Evolutionary conservation across 2,888 invertebrate genomes (phyloP).

Genomic region (Noctua comes): DNA sequence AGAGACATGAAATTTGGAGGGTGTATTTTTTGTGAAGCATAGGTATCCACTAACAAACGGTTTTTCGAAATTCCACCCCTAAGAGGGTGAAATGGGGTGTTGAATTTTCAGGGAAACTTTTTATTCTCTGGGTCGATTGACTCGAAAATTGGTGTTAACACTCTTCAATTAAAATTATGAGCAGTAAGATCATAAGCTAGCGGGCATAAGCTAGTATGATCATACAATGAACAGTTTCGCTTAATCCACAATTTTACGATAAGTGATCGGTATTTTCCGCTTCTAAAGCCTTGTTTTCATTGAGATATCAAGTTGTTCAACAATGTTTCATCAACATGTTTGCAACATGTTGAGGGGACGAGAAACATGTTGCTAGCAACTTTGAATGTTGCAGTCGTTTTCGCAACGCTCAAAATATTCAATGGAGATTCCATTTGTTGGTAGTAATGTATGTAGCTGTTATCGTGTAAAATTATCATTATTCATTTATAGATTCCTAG

Average conservation of each 20-base stretch:
- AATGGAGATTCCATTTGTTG: neutral
- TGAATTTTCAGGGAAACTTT: too few species aligned
- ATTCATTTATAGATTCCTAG: neutral
- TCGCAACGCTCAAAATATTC: neutral
- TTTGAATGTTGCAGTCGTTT: neutral
- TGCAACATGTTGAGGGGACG: neutral
- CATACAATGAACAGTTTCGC: neutral
- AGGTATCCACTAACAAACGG: too few species aligned
- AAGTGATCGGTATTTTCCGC: neutral
- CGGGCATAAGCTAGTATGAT: neutral
- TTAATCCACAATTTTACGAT: neutral
- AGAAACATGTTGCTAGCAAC: neutral
- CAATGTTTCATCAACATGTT: neutral
- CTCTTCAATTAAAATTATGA: too few species aligned
- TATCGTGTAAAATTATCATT: neutral
- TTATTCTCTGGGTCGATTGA: too few species aligned
- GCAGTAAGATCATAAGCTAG: too few species aligned
- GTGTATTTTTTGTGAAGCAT: too few species aligned
- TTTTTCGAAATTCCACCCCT: too few species aligned
- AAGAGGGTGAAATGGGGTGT: too few species aligned
- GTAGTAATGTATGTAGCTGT: neutral
- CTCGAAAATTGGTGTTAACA: too few species aligned
- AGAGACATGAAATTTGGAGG: too few species aligned
- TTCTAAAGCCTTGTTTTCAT: neutral
- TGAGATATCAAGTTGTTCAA: neutral